Percentiles rank a stretch among this genome's conserved stretches.
Conservation (phyloP, 2,797 vertebrate species). For the Sebastes taczanowskii region DNA sequence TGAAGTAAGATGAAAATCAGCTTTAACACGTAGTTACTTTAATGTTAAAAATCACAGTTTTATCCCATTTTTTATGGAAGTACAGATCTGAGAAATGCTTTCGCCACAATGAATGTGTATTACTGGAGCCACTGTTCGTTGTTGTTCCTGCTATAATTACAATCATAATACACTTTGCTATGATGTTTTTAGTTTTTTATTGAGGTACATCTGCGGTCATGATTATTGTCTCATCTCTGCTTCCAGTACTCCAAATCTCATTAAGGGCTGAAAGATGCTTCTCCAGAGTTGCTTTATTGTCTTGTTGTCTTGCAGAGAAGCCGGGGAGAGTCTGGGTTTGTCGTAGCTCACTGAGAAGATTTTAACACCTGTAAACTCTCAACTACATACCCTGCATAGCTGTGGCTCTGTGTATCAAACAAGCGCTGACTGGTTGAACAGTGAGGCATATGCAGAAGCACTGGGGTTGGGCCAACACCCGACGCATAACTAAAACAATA, state of each 20-base stretch:
- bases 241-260: conserved; percentile 31
- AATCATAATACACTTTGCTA: conserved; percentile 4
- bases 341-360: conserved; percentile 12
- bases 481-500: conserved; percentile 31
- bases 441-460: conserved; percentile 11
- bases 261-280: conserved; percentile 35
- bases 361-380: conserved; percentile 23
- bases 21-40: background rate
- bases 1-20: background rate
- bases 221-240: conserved; percentile 21
- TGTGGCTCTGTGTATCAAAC: conserved; percentile 26
- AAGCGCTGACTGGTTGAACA: conserved; percentile 39
- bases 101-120: background rate
- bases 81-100: background rate
- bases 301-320: background rate
- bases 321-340: conserved; percentile 5
- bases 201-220: conserved; percentile 1
- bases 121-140: background rate
- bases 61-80: background rate
- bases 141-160: conserved; percentile 9
- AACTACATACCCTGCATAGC: conserved; percentile 36
- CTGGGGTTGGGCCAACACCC: conserved; percentile 14
- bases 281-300: conserved; percentile 17
- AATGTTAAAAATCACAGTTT: background rate
- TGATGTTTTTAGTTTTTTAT: background rate